phyloP scores from a whole-genome alignment of 2,113 vertebrate genomes.

The Numida meleagris region DNA sequence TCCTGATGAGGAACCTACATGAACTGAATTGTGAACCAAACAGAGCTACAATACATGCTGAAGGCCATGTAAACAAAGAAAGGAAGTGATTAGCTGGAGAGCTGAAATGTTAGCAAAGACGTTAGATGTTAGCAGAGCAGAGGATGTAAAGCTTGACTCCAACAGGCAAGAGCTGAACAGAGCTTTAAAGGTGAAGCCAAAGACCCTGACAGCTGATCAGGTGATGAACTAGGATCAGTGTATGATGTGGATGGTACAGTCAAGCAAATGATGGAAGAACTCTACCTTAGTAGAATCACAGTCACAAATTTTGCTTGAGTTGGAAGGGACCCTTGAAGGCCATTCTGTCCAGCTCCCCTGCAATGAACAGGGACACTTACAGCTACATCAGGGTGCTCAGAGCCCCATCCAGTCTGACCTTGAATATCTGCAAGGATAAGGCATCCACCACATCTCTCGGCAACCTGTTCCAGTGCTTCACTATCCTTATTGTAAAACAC shows the following conservation, averaged over 20 bases:
- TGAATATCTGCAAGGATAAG: no score
- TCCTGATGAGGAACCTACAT: fast-evolving
- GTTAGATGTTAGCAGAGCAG: not conserved
- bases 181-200: not conserved
- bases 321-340: no score
- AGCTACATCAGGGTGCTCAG: no score
- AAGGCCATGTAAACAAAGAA: not conserved
- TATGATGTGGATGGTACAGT: not conserved
- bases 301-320: no score
- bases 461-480: no score
- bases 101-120: not conserved
- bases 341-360: no score
- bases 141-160: not conserved
- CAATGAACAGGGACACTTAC: no score
- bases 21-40: not conserved
- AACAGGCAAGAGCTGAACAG: not conserved
- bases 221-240: not conserved
- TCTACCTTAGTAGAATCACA: not conserved
- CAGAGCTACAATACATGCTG: not conserved
- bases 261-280: no score
- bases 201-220: not conserved
- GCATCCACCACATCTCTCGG: no score
- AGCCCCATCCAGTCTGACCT: no score
- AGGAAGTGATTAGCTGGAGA: not conserved
- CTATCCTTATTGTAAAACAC: no score